Evolutionary conservation across 2,113 vertebrate species (phyloP).

Genomic region (Callospermophilus lateralis): DNA sequence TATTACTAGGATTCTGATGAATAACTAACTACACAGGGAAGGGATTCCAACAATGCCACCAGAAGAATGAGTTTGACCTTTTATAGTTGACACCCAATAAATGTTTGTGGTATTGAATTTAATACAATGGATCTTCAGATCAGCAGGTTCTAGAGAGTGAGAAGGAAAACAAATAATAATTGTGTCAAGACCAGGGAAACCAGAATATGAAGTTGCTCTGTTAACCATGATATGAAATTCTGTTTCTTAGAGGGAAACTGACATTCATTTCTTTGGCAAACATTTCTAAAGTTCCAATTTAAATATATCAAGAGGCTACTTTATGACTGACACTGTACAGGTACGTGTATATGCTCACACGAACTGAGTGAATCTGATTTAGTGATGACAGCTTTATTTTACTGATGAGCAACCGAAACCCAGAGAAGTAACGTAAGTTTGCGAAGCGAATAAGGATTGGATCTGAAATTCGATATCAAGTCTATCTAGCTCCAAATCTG

Average conservation of each 20-base stretch:
- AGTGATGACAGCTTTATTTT: background rate
- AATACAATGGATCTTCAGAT: background rate
- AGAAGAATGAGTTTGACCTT: background rate
- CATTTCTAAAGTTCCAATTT: background rate
- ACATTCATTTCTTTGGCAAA: constrained; percentile 35
- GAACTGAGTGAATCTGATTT: background rate
- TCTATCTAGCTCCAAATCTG: background rate
- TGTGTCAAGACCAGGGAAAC: background rate
- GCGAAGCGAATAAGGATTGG: background rate
- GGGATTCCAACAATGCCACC: background rate
- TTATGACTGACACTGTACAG: background rate
- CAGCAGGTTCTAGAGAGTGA: background rate
- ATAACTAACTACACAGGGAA: background rate
- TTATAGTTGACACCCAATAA: background rate
- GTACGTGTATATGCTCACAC: background rate
- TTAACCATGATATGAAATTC: constrained; percentile 22
- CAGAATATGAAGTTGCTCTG: background rate
- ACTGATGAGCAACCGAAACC: background rate
- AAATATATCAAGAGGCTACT: background rate
- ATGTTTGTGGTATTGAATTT: background rate
- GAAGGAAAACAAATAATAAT: constrained; percentile 42
- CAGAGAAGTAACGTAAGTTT: background rate
- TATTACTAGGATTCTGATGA: background rate
- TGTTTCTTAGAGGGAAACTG: background rate
- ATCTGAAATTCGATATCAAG: background rate